These are phyloP conservation scores for Microtus montanus DNA, from an alignment of 2,113 vertebrate genomes.

Conservation along the genomic window DNA sequence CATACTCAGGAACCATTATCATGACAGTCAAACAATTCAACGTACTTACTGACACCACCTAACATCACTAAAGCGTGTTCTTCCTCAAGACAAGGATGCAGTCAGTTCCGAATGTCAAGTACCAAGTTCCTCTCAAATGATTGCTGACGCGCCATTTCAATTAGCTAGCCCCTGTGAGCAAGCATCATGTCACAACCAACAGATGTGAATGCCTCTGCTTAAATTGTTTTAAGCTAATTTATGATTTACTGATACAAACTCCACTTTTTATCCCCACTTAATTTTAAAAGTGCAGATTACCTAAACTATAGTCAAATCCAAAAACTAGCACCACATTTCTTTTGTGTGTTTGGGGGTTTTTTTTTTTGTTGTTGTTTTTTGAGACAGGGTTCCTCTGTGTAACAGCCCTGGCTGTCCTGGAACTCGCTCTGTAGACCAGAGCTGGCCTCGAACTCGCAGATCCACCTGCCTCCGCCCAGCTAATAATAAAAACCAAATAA, in stretches of 20 bases:
- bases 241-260: neutral
- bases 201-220: neutral
- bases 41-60: neutral
- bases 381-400: no score
- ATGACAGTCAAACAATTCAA: slow-evolving; percentile 21
- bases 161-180: neutral
- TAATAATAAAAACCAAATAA: neutral
- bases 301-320: neutral
- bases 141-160: slow-evolving; percentile 10
- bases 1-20: slow-evolving; percentile 36
- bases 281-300: neutral
- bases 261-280: neutral
- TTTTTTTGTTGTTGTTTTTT: no score
- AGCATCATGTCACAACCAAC: neutral
- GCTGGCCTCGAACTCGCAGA: no score
- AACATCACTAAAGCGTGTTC: neutral
- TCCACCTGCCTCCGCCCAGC: no score
- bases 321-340: neutral
- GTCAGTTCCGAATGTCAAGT: slow-evolving; percentile 25
- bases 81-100: slow-evolving; percentile 8
- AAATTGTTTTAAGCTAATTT: neutral
- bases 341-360: no score
- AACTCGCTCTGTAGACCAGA: no score
- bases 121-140: neutral
- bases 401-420: no score